These are phyloP conservation scores for Oreortyx pictus DNA, from an alignment of 2,797 vertebrate genomes.

Conservation along the genomic window DNA sequence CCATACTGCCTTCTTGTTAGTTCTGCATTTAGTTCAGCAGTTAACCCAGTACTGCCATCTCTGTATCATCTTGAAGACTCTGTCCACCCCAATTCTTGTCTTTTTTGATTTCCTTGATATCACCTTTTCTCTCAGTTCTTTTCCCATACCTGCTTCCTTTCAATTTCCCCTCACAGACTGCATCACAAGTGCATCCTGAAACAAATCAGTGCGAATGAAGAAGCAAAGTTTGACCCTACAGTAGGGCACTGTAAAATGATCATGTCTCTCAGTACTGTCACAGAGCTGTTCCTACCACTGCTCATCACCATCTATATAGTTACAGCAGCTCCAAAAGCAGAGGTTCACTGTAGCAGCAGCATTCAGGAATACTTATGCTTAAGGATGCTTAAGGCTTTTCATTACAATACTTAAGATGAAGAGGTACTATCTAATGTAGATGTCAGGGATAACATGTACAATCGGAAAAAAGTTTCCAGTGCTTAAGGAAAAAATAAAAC, in stretches of 20 bases:
- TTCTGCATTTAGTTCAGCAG: background rate
- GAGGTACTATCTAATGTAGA: background rate
- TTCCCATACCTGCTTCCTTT: background rate
- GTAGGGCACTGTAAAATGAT: background rate
- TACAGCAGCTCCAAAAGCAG: background rate
- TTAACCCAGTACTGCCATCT: background rate
- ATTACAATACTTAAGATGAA: background rate
- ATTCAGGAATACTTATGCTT: background rate
- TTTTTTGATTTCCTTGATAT: background rate
- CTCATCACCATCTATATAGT: background rate
- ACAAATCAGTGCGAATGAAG: background rate
- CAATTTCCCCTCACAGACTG: background rate
- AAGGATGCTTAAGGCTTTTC: background rate
- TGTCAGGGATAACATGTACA: background rate
- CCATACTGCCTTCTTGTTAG: background rate
- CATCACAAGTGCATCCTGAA: background rate
- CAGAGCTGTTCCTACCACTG: background rate
- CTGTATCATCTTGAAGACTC: background rate
- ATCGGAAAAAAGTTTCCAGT: constrained; percentile 21
- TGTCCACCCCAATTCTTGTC: background rate
- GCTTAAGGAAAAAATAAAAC: background rate
- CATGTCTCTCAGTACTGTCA: background rate
- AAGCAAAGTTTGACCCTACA: background rate
- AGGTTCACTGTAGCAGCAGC: background rate
- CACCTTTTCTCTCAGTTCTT: background rate